Evolutionary conservation across 2,797 vertebrate genomes (phyloP).

Genomic region (Neosalanx taihuensis): DNA sequence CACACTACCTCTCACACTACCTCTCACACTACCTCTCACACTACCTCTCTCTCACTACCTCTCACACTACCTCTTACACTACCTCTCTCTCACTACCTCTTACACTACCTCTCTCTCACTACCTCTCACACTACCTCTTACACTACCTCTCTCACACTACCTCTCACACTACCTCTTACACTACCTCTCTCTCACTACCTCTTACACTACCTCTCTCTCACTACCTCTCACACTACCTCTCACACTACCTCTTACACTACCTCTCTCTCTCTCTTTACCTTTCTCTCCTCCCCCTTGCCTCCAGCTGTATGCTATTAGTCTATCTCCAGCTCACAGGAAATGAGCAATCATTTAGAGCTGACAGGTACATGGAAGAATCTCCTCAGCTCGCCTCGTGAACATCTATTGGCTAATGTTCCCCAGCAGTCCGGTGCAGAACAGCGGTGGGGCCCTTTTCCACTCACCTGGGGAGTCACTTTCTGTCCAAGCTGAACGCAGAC

Average conservation of each 20-base stretch:
- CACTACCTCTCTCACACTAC: background rate
- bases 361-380: constrained; percentile 89
- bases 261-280: background rate
- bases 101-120: background rate
- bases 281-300: constrained; percentile 10
- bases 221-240: background rate
- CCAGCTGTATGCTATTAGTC: constrained; percentile 88
- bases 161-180: too few relatives aligned
- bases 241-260: background rate
- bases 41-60: background rate
- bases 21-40: background rate
- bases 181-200: background rate
- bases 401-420: background rate
- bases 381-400: constrained; percentile 68
- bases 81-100: constrained; percentile 24
- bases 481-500: too few relatives aligned
- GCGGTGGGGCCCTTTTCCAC: too few relatives aligned
- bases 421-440: too few relatives aligned
- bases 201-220: background rate
- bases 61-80: background rate
- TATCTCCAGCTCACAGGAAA: constrained; percentile 87
- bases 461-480: too few relatives aligned
- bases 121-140: background rate
- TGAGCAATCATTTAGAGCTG: constrained; percentile 90
- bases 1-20: too few relatives aligned